Base-by-base conservation (phyloP, 2,113 vertebrate genomes). In the Apus apus region DNA sequence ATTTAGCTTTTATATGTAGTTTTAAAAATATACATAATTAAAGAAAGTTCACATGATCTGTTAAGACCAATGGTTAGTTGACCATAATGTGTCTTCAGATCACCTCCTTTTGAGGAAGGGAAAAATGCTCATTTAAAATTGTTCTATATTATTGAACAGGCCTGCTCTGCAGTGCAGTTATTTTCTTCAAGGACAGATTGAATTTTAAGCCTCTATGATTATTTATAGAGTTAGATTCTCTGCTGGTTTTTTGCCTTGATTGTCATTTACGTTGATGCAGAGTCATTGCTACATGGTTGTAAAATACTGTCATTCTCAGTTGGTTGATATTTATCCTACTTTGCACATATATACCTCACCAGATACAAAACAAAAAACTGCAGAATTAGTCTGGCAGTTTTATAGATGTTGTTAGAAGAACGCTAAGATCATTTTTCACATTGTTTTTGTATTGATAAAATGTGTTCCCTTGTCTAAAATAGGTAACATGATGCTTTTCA, bases 161-260 rank as follows among this genome's bases (percentile, higher is more conserved):
- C 17, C 38, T 73, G 26, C 14, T 75, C 72, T 86, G 43, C 58
- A 67, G 36, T 90, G 72, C 51, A 81, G 60, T 56, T 84, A 77
- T 56, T 88, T 90, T 78, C 70, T 84, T 90, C 86, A 86, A 78
- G 53, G 75, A 81, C 6, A 25, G 43, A 67, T 25, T 77, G 38
- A 86, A 89, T 89, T 86, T 89, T 88, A 95, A 86, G 38, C 30
- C 20, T 77, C n/a, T 51, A 40, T 70, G 71, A 86, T 86, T 95
- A 86, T 80, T 92, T 94, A 67, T 60, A 80, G 38, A 93, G 32
- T 22, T 73, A 60, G 29, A 54, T 83, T 90, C 46, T 92, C 67
- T 73, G 25, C 43, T 74, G 19, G 0, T 65, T 79, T 88, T 89
- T 92, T 67, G 22, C 53, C 30, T 87, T 88, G 51, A 77, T 80